Percentiles rank a stretch among this genome's conserved stretches.
These are phyloP conservation scores for Andinoacara biseriatus DNA, from an alignment of 2,113 vertebrate genomes.

Conservation along the genomic window DNA sequence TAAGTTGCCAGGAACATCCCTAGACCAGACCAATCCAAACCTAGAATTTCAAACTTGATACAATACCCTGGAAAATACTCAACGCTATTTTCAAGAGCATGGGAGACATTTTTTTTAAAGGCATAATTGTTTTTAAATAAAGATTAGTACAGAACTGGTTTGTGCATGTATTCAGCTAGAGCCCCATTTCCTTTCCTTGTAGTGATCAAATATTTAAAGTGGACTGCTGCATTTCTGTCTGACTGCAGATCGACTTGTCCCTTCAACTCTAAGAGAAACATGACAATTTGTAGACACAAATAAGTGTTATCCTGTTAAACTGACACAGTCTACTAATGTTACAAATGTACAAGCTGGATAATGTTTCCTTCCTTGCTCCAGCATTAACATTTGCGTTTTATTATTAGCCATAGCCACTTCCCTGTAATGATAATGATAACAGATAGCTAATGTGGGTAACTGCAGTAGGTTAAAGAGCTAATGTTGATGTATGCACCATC, in stretches of 20 bases:
- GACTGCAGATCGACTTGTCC: background rate
- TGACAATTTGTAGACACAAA: background rate
- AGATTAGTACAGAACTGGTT: background rate
- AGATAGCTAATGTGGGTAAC: background rate
- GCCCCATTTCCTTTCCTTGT: background rate
- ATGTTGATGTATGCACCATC: background rate
- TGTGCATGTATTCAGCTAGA: background rate
- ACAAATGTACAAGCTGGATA: background rate
- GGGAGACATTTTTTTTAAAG: background rate
- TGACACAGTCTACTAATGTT: background rate
- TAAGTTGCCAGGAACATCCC: background rate
- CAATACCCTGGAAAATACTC: background rate
- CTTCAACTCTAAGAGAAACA: background rate
- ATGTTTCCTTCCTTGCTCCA: no score
- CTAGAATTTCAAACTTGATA: no score
- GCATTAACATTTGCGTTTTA: background rate
- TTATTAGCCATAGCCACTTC: background rate
- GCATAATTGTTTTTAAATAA: background rate
- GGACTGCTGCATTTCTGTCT: background rate
- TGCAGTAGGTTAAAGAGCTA: background rate
- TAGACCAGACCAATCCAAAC: no score
- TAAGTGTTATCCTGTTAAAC: background rate
- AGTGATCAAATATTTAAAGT: background rate
- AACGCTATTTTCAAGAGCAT: background rate
- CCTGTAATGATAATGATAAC: background rate